Evolutionary conservation across 2,797 vertebrate species (phyloP), one percentile per base, ranked within the genome.

Genomic region (Salmo trutta): DNA sequence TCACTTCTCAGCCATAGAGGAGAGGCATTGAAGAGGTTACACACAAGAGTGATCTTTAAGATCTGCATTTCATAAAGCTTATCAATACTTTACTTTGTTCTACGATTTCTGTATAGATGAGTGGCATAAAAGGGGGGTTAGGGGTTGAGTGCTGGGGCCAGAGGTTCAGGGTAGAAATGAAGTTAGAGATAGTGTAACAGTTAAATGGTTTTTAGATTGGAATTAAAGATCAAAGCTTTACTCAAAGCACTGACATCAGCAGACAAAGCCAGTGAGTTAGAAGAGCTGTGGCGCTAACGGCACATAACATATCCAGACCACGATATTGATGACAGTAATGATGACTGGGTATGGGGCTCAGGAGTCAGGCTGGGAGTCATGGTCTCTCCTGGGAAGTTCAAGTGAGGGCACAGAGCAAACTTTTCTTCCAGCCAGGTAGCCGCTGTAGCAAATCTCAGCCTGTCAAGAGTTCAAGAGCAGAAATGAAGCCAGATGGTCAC

Each of bases 1-100:
- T 89, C 88, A 88, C 86, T 81, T 47, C 81, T 41, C 75, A 81
- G 83, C 51, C 2, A 17, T 76, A 31, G 74, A 78, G 78, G 83
- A 68, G 53, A 54, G 17, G 17, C 17, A 80, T 78, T 70, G 68
- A 36, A 82, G 73, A 62, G 74, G 24, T 16, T 16, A 24, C 47
- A 47, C 10, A 17, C n/a, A 53, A 19, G 27, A 53, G 81, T 69
- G 75, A 88, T 82, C 62, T 75, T 33, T 14, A 10, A 36, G 73
- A 77, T 73, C 21, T 53, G 56, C 41, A 71, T 73, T 59, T 24
- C 73, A 85, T 81, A 64, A 79, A 17, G 31, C 27, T 0, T 0
- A 51, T 71, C 2, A 14, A 54, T 51, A 33, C 33, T 76, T 73
- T 36, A 1, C 51, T 76, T 47, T 47, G 41, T 47, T 47, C 10